Percentiles rank a stretch among this genome's conserved stretches.
Conservation (phyloP, 2,797 vertebrate genomes). For the Sebastes hubbsi region DNA sequence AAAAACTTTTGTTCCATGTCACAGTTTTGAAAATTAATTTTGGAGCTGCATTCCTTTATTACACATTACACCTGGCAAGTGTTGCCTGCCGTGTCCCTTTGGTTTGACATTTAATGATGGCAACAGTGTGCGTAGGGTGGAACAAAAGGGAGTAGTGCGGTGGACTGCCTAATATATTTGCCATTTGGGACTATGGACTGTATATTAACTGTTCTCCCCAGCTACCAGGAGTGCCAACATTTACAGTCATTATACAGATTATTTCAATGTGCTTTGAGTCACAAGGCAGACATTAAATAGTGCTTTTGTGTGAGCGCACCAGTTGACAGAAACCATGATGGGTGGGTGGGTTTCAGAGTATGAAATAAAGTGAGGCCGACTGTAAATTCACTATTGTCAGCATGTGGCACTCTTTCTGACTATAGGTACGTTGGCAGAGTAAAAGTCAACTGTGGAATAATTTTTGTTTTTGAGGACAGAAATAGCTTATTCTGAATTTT, state of each 20-base stretch:
- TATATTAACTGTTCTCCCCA: constrained; percentile 36
- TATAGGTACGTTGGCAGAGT: background rate
- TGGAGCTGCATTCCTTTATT: background rate
- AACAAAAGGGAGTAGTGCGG: constrained; percentile 32
- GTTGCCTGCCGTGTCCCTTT: constrained; percentile 5
- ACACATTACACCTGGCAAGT: constrained; percentile 13
- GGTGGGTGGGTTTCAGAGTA: background rate
- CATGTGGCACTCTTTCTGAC: background rate
- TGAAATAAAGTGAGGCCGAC: background rate
- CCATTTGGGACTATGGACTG: constrained; percentile 37
- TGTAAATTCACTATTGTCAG: constrained; percentile 11
- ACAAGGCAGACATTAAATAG: constrained; percentile 29
- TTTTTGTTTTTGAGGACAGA: background rate
- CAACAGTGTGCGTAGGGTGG: constrained; percentile 21
- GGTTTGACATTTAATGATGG: constrained; percentile 45
- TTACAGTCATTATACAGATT: constrained; percentile 39
- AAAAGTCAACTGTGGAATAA: background rate
- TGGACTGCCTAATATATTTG: constrained; percentile 24
- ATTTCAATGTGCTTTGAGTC: constrained; percentile 29
- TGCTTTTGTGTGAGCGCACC: constrained; percentile 5
- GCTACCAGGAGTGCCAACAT: constrained; percentile 28
- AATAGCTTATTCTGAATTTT: background rate
- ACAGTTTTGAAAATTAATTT: background rate
- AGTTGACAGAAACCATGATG: constrained; percentile 11
- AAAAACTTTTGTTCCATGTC: background rate